Evolutionary conservation across 2,113 vertebrate genomes (phyloP), one percentile per base, ranked within the genome.

Genomic region (Rhineura floridana): DNA sequence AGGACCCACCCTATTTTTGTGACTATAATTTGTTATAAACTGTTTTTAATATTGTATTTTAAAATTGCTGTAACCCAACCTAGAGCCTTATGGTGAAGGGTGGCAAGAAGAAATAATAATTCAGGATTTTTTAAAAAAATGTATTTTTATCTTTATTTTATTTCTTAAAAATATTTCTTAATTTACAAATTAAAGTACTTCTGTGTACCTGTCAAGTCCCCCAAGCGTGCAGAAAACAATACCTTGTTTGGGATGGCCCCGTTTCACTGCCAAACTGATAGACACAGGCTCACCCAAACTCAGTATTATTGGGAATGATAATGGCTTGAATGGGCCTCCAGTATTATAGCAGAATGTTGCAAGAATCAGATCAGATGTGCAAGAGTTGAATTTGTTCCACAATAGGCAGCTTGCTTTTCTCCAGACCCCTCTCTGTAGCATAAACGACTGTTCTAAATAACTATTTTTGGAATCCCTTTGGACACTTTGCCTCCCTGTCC

Each of bases 271-370:
- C 9, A 69, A 33, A 69, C 33, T 65, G 28, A 69, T n/a, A 69
- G 33, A 28, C 23, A 76, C 73, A 76, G 25, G 23, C 19, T 25
- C 73, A 30, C 9, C 42, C 19, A 44, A 72, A 13, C 6, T 33
- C 48, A 33, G 13, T 33, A 3, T 50, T n/a, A 8, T 11, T 50
- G 11, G 76, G 76, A 78, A 50, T 6, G 23, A 30, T 28, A 1
- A 30, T 67, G 55, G 6, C 9, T 42, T 9, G 21, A 65, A 48
- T 46, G 75, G 46, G 90, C 23, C 1, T 52, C 63, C 62, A 50
- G 93, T 91, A 83, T 81, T 39, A 76, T 77, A 90, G 72, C 67
- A 87, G 75, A 88, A 85, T 81, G 88, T 72, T 88, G 69, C 77
- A 89, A n/a, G 89, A 83, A 82, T 19, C 0, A 0, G 15, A 76